These are phyloP conservation scores for Aldrovandia affinis DNA, from an alignment of 2,797 vertebrate genomes.

Conservation along the genomic window DNA sequence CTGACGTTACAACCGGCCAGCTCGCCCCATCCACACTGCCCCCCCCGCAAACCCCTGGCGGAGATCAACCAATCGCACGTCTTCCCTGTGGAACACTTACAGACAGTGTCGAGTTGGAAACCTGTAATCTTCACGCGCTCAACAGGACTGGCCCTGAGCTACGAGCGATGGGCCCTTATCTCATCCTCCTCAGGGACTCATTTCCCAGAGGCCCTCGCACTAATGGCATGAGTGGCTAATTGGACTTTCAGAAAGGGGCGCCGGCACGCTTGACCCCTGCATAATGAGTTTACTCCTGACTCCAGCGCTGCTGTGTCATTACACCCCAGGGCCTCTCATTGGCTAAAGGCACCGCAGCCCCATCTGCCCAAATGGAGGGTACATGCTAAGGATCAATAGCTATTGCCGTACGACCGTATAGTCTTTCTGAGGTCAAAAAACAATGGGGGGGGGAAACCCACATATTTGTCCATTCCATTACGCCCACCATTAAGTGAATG, in stretches of 20 bases:
- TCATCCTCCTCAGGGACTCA: not conserved
- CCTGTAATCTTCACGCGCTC: constrained; percentile 5
- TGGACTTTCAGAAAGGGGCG: constrained; percentile 30
- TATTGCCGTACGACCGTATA: not conserved
- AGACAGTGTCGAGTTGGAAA: not conserved
- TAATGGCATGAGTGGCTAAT: constrained; percentile 33
- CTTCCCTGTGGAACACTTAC: not conserved
- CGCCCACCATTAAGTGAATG: not conserved
- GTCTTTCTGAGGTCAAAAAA: not conserved
- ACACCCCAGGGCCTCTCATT: not conserved
- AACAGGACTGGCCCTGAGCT: not conserved
- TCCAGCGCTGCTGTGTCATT: not conserved
- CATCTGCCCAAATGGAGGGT: constrained; percentile 14
- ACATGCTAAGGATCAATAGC: not conserved
- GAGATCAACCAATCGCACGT: not conserved
- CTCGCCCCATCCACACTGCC: too few species aligned
- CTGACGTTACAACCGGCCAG: not conserved
- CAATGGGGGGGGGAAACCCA: not conserved
- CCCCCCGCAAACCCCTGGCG: not conserved
- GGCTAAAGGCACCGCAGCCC: not conserved
- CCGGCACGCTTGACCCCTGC: constrained; percentile 24
- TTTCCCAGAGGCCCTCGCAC: constrained; percentile 18
- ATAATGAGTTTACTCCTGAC: constrained; percentile 32
- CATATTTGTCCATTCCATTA: not conserved
- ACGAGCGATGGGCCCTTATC: not conserved